Evolutionary conservation across 2,797 vertebrate species (phyloP).

Genomic region (Acanthurus lineatus): DNA sequence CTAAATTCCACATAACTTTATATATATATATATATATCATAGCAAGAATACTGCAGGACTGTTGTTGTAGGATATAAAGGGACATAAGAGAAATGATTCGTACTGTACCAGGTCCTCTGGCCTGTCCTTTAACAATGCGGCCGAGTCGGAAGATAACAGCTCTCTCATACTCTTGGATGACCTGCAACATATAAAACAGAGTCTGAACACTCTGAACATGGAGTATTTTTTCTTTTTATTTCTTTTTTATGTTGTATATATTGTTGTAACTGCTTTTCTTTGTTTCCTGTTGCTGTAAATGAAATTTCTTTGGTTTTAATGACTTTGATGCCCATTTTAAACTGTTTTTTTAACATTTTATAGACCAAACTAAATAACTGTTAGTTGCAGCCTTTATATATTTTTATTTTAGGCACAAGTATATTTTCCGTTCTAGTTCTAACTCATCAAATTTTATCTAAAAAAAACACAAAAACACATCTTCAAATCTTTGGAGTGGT

Average conservation of each 20-base stretch:
- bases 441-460: not conserved
- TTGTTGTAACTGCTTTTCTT: no score
- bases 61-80: no score
- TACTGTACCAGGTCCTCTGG: conserved; percentile 75
- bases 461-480: not conserved
- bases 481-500: not conserved
- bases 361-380: not conserved
- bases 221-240: not conserved
- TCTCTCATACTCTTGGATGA: conserved; percentile 76
- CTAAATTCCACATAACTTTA: no score
- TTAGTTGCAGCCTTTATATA: not conserved
- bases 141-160: conserved; percentile 72
- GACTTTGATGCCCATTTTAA: no score
- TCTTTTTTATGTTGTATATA: not conserved
- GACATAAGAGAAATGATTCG: not conserved
- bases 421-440: not conserved
- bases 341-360: not conserved
- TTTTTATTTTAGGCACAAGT: not conserved
- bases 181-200: conserved; percentile 39
- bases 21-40: no score
- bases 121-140: conserved; percentile 39
- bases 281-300: not conserved
- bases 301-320: not conserved
- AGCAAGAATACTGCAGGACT: no score
- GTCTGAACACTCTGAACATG: not conserved